These are phyloP conservation scores for Neosilurus mollespiculum DNA, from an alignment of 2,797 vertebrate species.

Conservation along the genomic window DNA sequence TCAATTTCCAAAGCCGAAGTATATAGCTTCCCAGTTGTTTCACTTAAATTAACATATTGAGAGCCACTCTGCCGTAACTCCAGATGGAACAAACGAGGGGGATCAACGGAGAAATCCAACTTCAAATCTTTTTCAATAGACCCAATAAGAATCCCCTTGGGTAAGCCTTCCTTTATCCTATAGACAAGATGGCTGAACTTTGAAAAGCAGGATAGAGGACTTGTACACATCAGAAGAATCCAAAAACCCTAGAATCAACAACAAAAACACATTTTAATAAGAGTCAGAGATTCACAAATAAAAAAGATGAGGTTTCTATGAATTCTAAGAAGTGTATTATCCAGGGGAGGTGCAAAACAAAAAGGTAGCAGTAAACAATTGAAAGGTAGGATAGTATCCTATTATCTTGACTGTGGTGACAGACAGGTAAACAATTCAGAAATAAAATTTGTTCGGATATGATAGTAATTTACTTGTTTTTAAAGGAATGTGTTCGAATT, in stretches of 20 bases:
- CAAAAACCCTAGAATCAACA: slow-evolving; percentile 70
- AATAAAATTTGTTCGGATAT: not conserved
- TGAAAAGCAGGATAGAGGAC: slow-evolving; percentile 86
- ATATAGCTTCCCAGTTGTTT: slow-evolving; percentile 85
- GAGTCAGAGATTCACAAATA: not conserved
- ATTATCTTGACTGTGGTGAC: not conserved
- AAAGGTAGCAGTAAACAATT: not conserved
- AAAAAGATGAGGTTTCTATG: not conserved
- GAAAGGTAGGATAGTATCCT: not conserved
- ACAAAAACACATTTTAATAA: slow-evolving; percentile 44
- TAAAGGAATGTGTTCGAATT: not conserved
- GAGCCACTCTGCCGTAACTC: slow-evolving; percentile 81
- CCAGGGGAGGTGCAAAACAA: not conserved
- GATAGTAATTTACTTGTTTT: not conserved
- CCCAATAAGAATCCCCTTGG: slow-evolving; percentile 88
- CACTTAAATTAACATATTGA: slow-evolving; percentile 89
- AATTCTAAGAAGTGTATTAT: not conserved
- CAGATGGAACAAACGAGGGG: slow-evolving; percentile 86
- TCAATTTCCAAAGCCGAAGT: slow-evolving; percentile 88
- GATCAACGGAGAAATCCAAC: slow-evolving; percentile 73
- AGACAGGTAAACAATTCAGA: not conserved
- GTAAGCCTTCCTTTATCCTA: slow-evolving; percentile 94
- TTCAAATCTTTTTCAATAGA: slow-evolving; percentile 85
- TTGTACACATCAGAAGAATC: slow-evolving; percentile 82
- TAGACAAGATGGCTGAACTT: slow-evolving; percentile 93